Evolutionary conservation across 2,888 invertebrate genomes (phyloP), one percentile per base, ranked within the genome.

Genomic region (Eremobia ochroleuca): DNA sequence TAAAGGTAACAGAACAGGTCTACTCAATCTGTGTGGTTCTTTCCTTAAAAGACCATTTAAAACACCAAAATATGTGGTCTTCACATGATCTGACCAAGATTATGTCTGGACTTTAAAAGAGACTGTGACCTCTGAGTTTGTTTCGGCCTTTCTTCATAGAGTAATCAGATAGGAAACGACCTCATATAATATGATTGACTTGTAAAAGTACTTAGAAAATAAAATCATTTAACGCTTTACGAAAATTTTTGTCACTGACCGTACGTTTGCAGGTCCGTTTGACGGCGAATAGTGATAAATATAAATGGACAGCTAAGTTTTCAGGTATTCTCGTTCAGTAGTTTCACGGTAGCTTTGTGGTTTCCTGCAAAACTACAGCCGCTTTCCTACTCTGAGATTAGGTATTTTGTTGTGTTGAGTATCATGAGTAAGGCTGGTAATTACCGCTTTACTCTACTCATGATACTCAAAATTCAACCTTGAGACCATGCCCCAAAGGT

Each of bases 221-320:
- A 52, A 4, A 25, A 52, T 9, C 9, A 25, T 52, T 52, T 9
- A 37, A 4, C 11, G 1, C 18, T 31, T 31, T 1, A 0, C 8
- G n/a, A 8, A 46, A 0, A 11, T 0, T 61, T 61, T 61, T 34
- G 11, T 34, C 5, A 25, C 61, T 61, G 34, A 61, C 25, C 2
- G 5, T 61, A 25, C 34, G 11, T 34, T 61, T 34, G 25, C 25
- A 37, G 61, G 64, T 66, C 55, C 46, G 25, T 76, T 31, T 62
- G 73, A 73, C 34, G n/a, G 55, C 31, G 34, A n/a, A 46, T 37
- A 58, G 34, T 25, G 59, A 76, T 77, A 70, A 66, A 64, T 5
- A 18, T 64, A 74, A 21, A 37, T 15, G 0, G 3, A 21, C 31
- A 61, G 28, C 15, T 37, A 43, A 43, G 52, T 64, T 77, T 61